Conservation (phyloP, 2,888 invertebrate species). For the Xylophagus ater region DNA sequence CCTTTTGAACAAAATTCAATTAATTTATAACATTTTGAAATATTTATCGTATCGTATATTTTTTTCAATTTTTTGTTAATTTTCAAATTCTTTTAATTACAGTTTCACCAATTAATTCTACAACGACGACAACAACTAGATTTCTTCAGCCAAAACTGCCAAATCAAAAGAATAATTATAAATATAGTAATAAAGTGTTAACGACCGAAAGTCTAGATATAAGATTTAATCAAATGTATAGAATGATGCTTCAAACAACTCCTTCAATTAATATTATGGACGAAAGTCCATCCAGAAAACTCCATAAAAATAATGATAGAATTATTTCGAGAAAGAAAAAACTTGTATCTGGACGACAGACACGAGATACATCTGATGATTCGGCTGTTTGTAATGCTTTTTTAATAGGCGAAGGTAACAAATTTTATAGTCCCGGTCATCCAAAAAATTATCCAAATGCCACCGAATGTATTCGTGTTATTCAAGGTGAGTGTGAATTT, state of each 20-base stretch:
- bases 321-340: background rate
- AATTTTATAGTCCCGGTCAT: constrained; percentile 60
- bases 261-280: background rate
- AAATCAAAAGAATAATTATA: background rate
- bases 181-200: constrained; percentile 6
- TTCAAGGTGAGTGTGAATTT: constrained; percentile 60
- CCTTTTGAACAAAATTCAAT: no score
- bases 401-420: constrained; percentile 44
- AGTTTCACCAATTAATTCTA: constrained; percentile 28
- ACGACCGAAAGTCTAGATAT: constrained; percentile 6
- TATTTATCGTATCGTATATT: no score
- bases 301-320: no score
- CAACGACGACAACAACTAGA: constrained; percentile 21
- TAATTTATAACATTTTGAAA: no score
- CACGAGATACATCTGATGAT: constrained; percentile 6
- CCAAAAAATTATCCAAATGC: constrained; percentile 55
- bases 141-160: background rate
- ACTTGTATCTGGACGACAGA: constrained; percentile 1
- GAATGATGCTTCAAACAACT: background rate
- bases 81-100: constrained; percentile 10
- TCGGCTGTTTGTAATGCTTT: constrained; percentile 45
- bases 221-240: constrained; percentile 3
- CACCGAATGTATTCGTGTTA: constrained; percentile 52
- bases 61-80: no score
- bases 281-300: no score